These are phyloP conservation scores for Prionailurus bengalensis DNA, from an alignment of 2,113 vertebrate genomes.

Conservation along the genomic window DNA sequence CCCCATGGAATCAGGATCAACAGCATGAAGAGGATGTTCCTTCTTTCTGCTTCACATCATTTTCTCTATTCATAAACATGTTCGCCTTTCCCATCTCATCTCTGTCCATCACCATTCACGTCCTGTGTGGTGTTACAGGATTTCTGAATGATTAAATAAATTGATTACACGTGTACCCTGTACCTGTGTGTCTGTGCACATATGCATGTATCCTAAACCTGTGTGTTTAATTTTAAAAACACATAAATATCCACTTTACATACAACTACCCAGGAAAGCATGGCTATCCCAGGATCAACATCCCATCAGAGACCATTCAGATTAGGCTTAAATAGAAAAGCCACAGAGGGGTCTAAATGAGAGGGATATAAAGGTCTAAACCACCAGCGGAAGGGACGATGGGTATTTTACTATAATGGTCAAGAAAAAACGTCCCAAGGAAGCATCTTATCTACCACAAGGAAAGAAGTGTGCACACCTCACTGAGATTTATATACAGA, in stretches of 20 bases:
- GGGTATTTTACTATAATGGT: background rate
- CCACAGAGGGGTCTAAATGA: background rate
- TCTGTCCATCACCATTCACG: background rate
- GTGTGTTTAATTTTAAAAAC: too few species aligned
- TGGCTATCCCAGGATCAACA: background rate
- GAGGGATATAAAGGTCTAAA: background rate
- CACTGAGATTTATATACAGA: background rate
- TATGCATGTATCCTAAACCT: too few species aligned
- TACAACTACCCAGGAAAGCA: background rate
- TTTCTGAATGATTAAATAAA: background rate
- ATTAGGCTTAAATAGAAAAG: background rate
- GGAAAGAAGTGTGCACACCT: background rate
- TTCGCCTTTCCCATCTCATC: background rate
- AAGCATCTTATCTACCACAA: background rate
- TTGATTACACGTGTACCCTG: too few species aligned
- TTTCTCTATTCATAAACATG: background rate
- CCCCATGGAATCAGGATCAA: background rate
- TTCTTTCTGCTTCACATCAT: background rate
- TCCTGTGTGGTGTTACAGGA: background rate
- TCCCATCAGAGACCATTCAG: background rate
- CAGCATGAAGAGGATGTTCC: background rate
- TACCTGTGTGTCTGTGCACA: too few species aligned
- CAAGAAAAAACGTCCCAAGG: background rate
- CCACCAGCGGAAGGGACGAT: too few species aligned
- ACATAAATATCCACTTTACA: background rate